These are phyloP conservation scores for Patiria pectinifera DNA, from an alignment of 53 echinoderm and acorn worm genomes.

Conservation along the genomic window DNA sequence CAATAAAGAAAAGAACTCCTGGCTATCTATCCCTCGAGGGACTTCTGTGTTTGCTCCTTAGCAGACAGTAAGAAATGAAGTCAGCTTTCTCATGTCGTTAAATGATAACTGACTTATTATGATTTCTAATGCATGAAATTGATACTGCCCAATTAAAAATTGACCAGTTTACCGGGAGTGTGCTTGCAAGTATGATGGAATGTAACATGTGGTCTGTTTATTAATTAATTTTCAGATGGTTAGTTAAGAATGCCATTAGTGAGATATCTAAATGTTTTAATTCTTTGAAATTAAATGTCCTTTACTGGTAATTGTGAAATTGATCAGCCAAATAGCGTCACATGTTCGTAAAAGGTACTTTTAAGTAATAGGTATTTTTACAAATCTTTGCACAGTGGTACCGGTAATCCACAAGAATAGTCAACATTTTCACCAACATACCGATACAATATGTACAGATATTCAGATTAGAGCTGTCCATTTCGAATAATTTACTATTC, in stretches of 20 bases:
- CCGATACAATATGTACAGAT: too few relatives aligned
- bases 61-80: not conserved
- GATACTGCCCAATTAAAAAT: constrained; percentile 13
- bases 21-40: not conserved
- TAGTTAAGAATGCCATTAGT: not conserved
- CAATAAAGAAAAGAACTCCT: constrained; percentile 6
- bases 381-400: too few relatives aligned
- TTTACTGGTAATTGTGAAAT: too few relatives aligned
- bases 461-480: too few relatives aligned
- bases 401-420: too few relatives aligned
- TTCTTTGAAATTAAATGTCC: too few relatives aligned
- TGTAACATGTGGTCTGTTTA: constrained; percentile 12
- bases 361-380: too few relatives aligned
- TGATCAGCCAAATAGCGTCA: too few relatives aligned
- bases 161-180: not conserved
- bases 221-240: not conserved
- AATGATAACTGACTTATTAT: not conserved
- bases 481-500: too few relatives aligned
- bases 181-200: not conserved
- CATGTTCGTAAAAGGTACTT: too few relatives aligned
- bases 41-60: not conserved
- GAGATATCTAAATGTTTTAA: not conserved
- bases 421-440: too few relatives aligned
- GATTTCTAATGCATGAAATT: not conserved
- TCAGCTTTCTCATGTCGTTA: not conserved